Evolutionary conservation across 2,113 vertebrate species (phyloP), one percentile per base, ranked within the genome.

Genomic region (Misgurnus mizolepis): DNA sequence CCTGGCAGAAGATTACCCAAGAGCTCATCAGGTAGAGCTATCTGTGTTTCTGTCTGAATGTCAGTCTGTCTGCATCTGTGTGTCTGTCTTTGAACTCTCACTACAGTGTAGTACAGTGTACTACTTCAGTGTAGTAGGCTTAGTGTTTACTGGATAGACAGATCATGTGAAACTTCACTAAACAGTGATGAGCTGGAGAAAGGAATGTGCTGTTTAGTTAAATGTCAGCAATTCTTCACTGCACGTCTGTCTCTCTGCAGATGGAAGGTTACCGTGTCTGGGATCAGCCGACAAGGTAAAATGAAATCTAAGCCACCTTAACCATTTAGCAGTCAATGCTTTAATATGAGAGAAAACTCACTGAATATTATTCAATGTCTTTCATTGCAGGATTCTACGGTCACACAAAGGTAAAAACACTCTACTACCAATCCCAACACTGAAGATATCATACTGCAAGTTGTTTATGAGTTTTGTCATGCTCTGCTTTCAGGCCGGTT

Each of bases 1-100:
- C 86, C 90, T 55, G 84, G 88, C 11, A 88, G 85, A 86, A 88
- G 85, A 86, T 70, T 60, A 78, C 41, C 41, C 5, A 88, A 86
- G 56, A 53, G n/a, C 7, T 72, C 41, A 80, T 18, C 78, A 60
- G 88, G 90, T 92, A 86, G 88, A 14, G 53, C 7, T 7, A 6
- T 7, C 45, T 47, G 45, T 47, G 49, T 83, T 15, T 56, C 22
- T 2, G 10, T 55, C 14, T 8, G 6, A 78, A 1, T 56, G 45
- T 66, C n/a, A 10, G 53, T 17, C 11, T 34, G 27, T 34, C 27
- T 34, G 27, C 27, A 2, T 64, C 41, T 8, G 0, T 17, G 3
- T 17, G 0, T 80, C 3, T 53, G 7, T 69, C 12, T 61, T 34
- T 34, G 3, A 34, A 34, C 17, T 76, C 3, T 43, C 34, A 67